Evolutionary conservation across 2,113 vertebrate species (phyloP), one percentile per base, ranked within the genome.

Genomic region (Vombatus ursinus): DNA sequence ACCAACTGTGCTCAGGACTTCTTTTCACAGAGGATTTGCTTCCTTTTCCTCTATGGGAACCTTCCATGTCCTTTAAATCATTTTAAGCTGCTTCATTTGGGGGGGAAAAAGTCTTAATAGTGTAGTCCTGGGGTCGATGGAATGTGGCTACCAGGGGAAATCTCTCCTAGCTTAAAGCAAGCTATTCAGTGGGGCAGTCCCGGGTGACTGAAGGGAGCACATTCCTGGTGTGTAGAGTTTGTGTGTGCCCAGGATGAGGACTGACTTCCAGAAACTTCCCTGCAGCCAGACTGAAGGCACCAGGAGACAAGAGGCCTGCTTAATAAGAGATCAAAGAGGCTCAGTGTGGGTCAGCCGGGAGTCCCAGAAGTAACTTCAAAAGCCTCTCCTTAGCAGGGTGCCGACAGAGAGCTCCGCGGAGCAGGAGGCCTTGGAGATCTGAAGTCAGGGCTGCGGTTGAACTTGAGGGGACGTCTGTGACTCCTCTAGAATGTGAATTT

Each of bases 71-170:
- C 97, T 98, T 98, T 98, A 98, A 98, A 98, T 98, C 98, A 98
- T 98, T 98, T 98, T 98, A 98, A 98, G 97, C 97, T 98, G 97
- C 97, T 98, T 98, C 97, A 97, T 98, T 98, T 98, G 97, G 96
- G 97, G 98, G 98, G 96, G 97, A 98, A 98, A 98, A 98, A 98
- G 98, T 98, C 98, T 97, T 98, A 96, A 95, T 98, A 94, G 97
- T 97, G 93, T 98, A 97, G 96, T 97, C 96, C 92, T 95, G 95
- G 97, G 97, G 94, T 97, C 90, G 98, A 97, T 98, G 98, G 97
- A 97, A 0, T 97, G 91, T 96, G 97, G 97, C 97, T 98, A 97
- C 97, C 97, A 94, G 96, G n/a, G 97, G 97, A 98, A 97, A 97
- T 98, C 96, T 98, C 97, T 98, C 96, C 49, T 96, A 98, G 96